phyloP scores from a whole-genome alignment of 2,888 invertebrate genomes.

The Patella caerulea region DNA sequence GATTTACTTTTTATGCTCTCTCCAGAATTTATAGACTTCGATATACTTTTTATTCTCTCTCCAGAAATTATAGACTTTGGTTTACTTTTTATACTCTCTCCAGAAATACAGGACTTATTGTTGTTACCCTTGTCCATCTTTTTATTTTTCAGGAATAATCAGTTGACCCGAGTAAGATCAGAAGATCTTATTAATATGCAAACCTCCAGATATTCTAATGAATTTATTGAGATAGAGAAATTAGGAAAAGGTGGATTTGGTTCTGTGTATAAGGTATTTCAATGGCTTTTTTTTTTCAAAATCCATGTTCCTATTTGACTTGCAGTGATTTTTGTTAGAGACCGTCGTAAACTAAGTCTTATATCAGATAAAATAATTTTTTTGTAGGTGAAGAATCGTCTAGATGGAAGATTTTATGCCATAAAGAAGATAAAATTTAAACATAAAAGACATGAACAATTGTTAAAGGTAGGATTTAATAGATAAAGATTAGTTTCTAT shows the following conservation, averaged over 20 bases:
- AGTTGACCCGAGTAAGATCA: conserved; percentile 22
- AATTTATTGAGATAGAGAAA: conserved; percentile 59
- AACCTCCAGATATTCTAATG: conserved; percentile 60
- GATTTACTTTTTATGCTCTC: too few relatives aligned
- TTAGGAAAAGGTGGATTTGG: conserved; percentile 79
- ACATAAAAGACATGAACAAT: conserved; percentile 61
- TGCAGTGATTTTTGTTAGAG: too few relatives aligned
- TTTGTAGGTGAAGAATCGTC: conserved; percentile 76
- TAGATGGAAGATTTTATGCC: conserved; percentile 85
- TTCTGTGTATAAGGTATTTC: conserved; percentile 79
- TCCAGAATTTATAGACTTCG: too few relatives aligned
- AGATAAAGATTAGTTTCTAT: background rate
- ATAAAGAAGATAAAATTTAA: conserved; percentile 79
- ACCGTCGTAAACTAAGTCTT: too few relatives aligned
- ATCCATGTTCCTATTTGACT: too few relatives aligned
- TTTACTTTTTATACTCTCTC: too few relatives aligned
- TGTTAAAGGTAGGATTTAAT: conserved; percentile 53
- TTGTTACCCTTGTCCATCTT: background rate
- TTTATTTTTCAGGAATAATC: background rate
- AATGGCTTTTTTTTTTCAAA: background rate
- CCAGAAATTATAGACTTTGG: too few relatives aligned
- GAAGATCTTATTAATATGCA: conserved; percentile 53
- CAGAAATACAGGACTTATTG: too few relatives aligned
- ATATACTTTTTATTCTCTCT: too few relatives aligned
- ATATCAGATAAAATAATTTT: too few relatives aligned